These are phyloP conservation scores for Tipula lateralis DNA, from an alignment of 2,888 invertebrate genomes.

Conservation along the genomic window DNA sequence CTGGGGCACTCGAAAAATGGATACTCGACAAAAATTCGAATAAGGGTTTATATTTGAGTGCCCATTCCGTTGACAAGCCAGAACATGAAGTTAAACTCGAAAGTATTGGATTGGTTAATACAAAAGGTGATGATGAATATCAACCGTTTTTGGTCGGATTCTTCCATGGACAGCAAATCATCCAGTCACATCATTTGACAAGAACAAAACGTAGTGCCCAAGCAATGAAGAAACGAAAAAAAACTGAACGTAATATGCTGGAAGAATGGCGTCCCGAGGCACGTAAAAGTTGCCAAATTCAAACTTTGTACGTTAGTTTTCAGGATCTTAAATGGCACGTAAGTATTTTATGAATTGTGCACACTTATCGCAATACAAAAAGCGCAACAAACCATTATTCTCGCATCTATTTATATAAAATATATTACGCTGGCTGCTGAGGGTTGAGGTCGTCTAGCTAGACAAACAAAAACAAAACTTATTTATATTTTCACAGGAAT, in stretches of 20 bases:
- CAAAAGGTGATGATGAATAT: conserved; percentile 70
- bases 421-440: background rate
- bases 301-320: conserved; percentile 89
- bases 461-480: background rate
- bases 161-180: conserved; percentile 60
- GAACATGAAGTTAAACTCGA: conserved; percentile 78
- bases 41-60: conserved; percentile 77
- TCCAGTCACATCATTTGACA: conserved; percentile 41
- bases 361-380: background rate
- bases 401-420: too few species aligned
- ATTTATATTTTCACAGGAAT: conserved; percentile 58
- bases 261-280: conserved; percentile 41
- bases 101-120: conserved; percentile 76
- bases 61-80: conserved; percentile 66
- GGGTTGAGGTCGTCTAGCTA: background rate
- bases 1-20: conserved; percentile 73
- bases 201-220: conserved; percentile 41
- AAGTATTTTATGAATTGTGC: conserved; percentile 35
- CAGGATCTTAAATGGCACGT: conserved; percentile 85
- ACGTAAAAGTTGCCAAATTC: conserved; percentile 76
- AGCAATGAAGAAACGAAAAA: background rate
- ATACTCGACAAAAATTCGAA: conserved; percentile 72
- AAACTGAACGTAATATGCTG: conserved; percentile 46
- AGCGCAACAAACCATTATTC: background rate
- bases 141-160: conserved; percentile 93